These are phyloP conservation scores for Sebastes fasciatus DNA, from an alignment of 2,113 vertebrate species.

Conservation along the genomic window DNA sequence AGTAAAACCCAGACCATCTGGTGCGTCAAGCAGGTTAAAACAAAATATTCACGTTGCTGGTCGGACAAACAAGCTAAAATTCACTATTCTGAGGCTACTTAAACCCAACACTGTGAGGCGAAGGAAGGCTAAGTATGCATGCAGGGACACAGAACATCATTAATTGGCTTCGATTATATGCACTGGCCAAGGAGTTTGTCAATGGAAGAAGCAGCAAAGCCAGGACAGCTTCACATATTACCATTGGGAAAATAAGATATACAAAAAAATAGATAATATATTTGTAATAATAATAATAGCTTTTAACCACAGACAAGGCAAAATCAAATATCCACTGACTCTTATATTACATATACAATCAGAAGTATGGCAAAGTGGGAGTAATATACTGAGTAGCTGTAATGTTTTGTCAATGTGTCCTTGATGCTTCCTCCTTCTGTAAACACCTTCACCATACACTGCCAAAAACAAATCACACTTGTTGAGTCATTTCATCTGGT, in stretches of 20 bases:
- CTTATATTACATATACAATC: conserved; percentile 70
- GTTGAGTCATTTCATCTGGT: conserved; percentile 40
- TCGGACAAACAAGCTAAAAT: background rate
- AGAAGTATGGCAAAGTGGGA: conserved; percentile 60
- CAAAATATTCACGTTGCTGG: background rate
- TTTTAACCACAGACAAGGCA: conserved; percentile 72
- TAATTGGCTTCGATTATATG: conserved; percentile 52
- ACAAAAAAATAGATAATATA: conserved; percentile 66
- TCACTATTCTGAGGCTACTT: conserved; percentile 35
- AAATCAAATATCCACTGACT: conserved; percentile 58
- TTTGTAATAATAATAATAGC: conserved; percentile 63
- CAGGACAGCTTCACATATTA: conserved; percentile 54
- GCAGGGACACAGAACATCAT: conserved; percentile 65
- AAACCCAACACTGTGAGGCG: conserved; percentile 40
- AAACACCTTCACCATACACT: conserved; percentile 42
- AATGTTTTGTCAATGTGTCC: conserved; percentile 31
- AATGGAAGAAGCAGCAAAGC: conserved; percentile 67
- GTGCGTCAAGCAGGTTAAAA: conserved; percentile 13
- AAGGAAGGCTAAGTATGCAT: conserved; percentile 61
- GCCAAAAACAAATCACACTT: conserved; percentile 20
- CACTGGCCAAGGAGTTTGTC: conserved; percentile 49
- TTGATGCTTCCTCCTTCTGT: conserved; percentile 61
- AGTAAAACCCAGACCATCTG: background rate
- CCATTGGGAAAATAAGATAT: conserved; percentile 65
- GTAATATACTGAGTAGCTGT: conserved; percentile 47